Base-by-base conservation (phyloP, 1,140 invertebrate species). In the Ostrea denselamellosa region DNA sequence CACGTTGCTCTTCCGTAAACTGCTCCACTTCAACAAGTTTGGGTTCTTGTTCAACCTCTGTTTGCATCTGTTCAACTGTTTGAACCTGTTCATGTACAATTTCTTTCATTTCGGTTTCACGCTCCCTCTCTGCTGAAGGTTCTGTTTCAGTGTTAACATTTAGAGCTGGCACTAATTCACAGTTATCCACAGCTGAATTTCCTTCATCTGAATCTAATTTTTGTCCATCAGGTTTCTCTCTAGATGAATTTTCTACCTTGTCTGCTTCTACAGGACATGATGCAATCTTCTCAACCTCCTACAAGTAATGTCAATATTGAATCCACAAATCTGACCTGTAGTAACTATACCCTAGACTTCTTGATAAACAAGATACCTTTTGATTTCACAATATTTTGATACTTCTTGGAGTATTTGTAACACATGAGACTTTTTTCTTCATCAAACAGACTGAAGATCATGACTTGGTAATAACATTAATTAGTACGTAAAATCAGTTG, bases 61-160 rank as follows among this genome's bases (percentile, higher is more conserved):
- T 28, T 34, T 77, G 22, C 68, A 77, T 77, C 12, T 22, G 28
- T 77, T 77, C 68, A 28, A 9, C 22, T 77, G 10, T 17, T 34
- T 77, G 68, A 77, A 77, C 28, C 9, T 77, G 65, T 25, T 68
- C 65, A 68, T n/a, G 68, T 34, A 28, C 12, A 77, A 9, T 77
- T 25, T 34, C 68, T 28, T 14, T 77, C 68, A 77, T 34, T 77
- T 77, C 68, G 7, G 25, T 7, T 77, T 77, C 68, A 77, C 14
- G 25, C 28, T 77, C 25, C 34, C 68, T 77, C 14, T 25, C 22
- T 10, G 8, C 68, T 34, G 5, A 12, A 28, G 22, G 25, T 77
- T 77, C 68, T 77, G 68, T 7, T 77, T 77, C 68, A 77, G 10
- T 25, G 28, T 34, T 25, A 77, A 12, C 28, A 10, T 34, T 10